Evolutionary conservation across 1,140 invertebrate species (phyloP).

Genomic region (Euglossa dilemma): DNA sequence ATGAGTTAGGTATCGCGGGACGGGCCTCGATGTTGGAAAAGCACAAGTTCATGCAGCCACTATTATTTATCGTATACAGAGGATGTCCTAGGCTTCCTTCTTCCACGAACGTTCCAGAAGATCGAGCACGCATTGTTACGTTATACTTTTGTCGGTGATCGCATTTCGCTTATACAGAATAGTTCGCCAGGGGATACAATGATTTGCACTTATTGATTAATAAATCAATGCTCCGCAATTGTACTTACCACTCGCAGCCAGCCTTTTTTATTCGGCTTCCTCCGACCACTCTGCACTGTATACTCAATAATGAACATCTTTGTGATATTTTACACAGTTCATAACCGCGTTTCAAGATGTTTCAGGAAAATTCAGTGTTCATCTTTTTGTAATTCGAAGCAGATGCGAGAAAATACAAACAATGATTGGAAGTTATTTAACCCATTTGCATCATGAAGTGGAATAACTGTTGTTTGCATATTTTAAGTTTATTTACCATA

Average conservation of each 20-base stretch:
- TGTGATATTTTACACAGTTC: too few species aligned
- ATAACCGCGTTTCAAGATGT: too few species aligned
- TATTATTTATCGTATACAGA: constrained; percentile 76
- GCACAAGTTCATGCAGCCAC: constrained; percentile 78
- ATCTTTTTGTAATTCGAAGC: too few species aligned
- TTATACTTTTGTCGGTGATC: constrained; percentile 73
- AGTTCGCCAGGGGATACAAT: constrained; percentile 63
- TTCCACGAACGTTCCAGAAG: constrained; percentile 70
- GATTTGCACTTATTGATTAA: constrained; percentile 80
- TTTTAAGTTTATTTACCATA: too few species aligned
- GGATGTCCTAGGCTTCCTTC: constrained; percentile 61
- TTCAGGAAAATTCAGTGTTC: too few species aligned
- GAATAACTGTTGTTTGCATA: too few species aligned
- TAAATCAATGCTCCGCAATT: constrained; percentile 74
- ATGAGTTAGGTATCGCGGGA: constrained; percentile 63
- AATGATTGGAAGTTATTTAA: too few species aligned
- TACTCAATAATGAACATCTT: background rate
- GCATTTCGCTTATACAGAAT: constrained; percentile 65
- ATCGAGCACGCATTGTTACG: constrained; percentile 75
- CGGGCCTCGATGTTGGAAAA: constrained; percentile 71
- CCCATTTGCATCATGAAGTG: too few species aligned
- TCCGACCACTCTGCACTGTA: background rate
- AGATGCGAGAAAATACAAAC: too few species aligned
- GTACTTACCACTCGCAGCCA: constrained; percentile 48
- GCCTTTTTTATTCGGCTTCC: background rate